These are phyloP conservation scores for Cochlearius cochlearius DNA, from an alignment of 2,113 vertebrate genomes.

Conservation along the genomic window DNA sequence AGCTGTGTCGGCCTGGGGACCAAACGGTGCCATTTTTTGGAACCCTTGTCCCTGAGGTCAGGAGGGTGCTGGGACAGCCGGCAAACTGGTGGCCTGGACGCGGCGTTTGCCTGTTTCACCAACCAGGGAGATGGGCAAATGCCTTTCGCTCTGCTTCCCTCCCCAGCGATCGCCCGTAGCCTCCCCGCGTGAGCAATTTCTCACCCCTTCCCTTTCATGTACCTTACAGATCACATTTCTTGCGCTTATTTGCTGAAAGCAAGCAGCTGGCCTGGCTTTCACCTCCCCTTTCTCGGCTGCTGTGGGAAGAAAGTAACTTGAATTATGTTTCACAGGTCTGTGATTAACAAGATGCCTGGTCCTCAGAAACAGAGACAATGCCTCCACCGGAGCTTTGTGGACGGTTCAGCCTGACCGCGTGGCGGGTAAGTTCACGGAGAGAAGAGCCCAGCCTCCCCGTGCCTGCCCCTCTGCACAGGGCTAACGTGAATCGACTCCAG, in stretches of 20 bases:
- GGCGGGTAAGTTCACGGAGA: not conserved
- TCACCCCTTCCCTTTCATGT: not conserved
- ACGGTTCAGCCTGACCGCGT: fast-evolving
- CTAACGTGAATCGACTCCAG: fast-evolving
- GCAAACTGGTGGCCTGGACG: fast-evolving
- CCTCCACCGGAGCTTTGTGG: not conserved
- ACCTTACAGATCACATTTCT: not conserved
- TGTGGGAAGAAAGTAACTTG: not conserved
- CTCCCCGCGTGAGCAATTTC: not conserved
- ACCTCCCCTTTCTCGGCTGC: not conserved
- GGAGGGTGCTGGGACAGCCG: too few relatives aligned
- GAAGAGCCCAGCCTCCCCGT: not conserved
- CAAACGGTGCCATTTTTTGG: too few relatives aligned
- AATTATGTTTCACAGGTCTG: not conserved
- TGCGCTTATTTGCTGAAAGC: not conserved
- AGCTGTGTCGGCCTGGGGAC: not conserved
- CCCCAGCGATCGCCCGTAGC: not conserved
- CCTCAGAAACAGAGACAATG: not conserved
- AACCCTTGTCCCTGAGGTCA: too few relatives aligned
- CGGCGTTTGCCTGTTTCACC: not conserved
- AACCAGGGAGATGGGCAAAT: too few relatives aligned
- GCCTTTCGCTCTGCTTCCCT: not conserved
- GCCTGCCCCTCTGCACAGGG: not conserved
- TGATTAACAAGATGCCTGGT: not conserved
- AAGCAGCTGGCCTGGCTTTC: too few relatives aligned